Base-by-base conservation (phyloP, 2,113 vertebrate species). In the Nerophis ophidion region DNA sequence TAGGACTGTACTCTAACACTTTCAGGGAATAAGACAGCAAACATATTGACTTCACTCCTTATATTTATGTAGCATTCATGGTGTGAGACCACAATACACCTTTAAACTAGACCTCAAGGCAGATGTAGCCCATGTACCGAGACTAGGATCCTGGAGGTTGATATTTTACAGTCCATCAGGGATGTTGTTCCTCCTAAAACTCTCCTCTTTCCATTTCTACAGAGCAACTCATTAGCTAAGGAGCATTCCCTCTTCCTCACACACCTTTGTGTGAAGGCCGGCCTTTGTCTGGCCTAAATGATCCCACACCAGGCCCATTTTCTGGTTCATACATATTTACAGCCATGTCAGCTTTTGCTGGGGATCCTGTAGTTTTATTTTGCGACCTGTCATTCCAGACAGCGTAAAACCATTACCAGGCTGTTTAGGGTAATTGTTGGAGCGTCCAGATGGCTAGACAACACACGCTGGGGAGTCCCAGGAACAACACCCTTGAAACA, bases 241-340 rank as follows among this genome's bases (percentile, higher is more conserved):
- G 90, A 91, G 92, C 90, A 91, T 86, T 87, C 89, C 84, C 87
- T 91, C 88, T 93, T 94, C 91, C 89, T 91, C 87, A 84, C 62
- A 26, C 56, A 84, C 71, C 88, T 88, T 93, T 92, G 89, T 91
- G 83, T 72, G 73, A 87, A 81, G 81, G 74, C 77, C 65, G n/a
- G 78, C 85, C 92, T 93, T 91, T 91, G 87, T 92, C 85, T 86
- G 76, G 70, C 88, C 86, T 91, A 93, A 92, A 91, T 92, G 86
- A 91, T 91, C 84, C 89, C 83, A 90, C 91, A 92, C 91, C 89
- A 90, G 91, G 80, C 88, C 91, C 84, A 92, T 90, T 91, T 93
- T 92, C 90, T 92, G 93, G 92, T 94, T 94, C 92, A 95, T 95
- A 93, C 93, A 92, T 92, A 92, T 95, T 94, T 96, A 94, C 88